Conservation (phyloP, 2,888 invertebrate genomes). For the Byasa hedistus region DNA sequence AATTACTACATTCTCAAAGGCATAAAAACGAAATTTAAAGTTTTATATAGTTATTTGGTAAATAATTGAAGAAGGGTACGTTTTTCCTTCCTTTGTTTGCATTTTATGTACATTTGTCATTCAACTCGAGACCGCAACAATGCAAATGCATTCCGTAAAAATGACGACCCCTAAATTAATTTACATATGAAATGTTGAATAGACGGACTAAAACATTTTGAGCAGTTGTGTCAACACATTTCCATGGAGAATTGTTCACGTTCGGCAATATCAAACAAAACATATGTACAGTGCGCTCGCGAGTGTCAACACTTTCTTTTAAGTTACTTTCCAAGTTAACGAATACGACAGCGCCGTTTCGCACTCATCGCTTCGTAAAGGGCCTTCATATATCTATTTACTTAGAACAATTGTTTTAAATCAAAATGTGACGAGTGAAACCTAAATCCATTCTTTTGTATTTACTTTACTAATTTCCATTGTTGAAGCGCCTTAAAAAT, state of each 20-base stretch:
- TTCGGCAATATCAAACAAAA: slow-evolving; percentile 33
- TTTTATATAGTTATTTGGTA: too few species aligned
- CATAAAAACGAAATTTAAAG: too few species aligned
- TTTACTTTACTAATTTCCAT: too few species aligned
- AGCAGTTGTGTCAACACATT: slow-evolving; percentile 15
- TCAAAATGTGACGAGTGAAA: too few species aligned
- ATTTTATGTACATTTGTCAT: background rate
- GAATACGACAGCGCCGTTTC: slow-evolving; percentile 32
- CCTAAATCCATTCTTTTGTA: too few species aligned
- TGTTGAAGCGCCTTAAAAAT: too few species aligned
- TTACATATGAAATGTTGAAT: background rate
- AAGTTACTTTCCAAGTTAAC: slow-evolving; percentile 41
- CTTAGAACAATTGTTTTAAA: background rate
- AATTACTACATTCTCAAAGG: too few species aligned
- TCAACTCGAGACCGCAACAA: background rate
- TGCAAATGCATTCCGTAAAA: background rate
- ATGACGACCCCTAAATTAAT: background rate
- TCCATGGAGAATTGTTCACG: slow-evolving; percentile 39
- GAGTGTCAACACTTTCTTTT: slow-evolving; percentile 46
- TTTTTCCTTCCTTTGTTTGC: too few species aligned
- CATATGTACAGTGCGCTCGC: slow-evolving; percentile 14
- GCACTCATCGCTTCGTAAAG: background rate
- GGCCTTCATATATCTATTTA: background rate
- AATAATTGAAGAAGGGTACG: too few species aligned
- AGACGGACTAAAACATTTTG: background rate